Evolutionary conservation across 2,888 invertebrate genomes (phyloP), one percentile per base, ranked within the genome.

Genomic region (Hanleya hanleyi): DNA sequence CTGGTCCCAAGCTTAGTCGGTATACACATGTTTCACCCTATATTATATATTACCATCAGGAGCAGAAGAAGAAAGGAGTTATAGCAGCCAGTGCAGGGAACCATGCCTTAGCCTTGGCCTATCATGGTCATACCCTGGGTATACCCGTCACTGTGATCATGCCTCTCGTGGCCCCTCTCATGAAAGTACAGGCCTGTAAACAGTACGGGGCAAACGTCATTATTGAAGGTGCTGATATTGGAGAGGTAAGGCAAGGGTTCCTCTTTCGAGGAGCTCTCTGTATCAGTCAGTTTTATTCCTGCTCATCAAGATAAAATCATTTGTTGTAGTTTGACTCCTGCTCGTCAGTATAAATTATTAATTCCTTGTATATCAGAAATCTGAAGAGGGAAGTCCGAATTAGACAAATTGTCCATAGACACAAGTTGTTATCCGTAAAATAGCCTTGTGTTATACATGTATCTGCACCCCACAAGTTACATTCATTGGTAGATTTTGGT

Each of bases 11-110:
- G n/a, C n/a, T n/a, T n/a, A n/a, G n/a, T n/a, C n/a, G n/a, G n/a
- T n/a, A n/a, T n/a, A n/a, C n/a, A n/a, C n/a, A n/a, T n/a, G n/a
- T n/a, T n/a, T n/a, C n/a, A n/a, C n/a, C n/a, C n/a, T n/a, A n/a
- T n/a, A n/a, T n/a, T n/a, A n/a, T n/a, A n/a, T n/a, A n/a, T n/a
- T n/a, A n/a, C n/a, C n/a, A n/a, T n/a, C 4, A 91, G 70, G 94
- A 95, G 47, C 94, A 95, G 82, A 94, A 94, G 85, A 90, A 91
- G 70, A 91, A 90, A 2, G 98, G 98, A 0, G 96, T 98, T 0
- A 96, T 97, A 73, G 96, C 97, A 0, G 97, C 98, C 0, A 97
- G 97, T 0, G 93, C 97, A 69, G 98, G 98, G 0, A 98, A 98
- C 90, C 98, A 98, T 91, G 97, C 98, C 0, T 94, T 96, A 82